Evolutionary conservation across 2,888 invertebrate genomes (phyloP), one percentile per base, ranked within the genome.

Genomic region (Drosophila colorata): DNA sequence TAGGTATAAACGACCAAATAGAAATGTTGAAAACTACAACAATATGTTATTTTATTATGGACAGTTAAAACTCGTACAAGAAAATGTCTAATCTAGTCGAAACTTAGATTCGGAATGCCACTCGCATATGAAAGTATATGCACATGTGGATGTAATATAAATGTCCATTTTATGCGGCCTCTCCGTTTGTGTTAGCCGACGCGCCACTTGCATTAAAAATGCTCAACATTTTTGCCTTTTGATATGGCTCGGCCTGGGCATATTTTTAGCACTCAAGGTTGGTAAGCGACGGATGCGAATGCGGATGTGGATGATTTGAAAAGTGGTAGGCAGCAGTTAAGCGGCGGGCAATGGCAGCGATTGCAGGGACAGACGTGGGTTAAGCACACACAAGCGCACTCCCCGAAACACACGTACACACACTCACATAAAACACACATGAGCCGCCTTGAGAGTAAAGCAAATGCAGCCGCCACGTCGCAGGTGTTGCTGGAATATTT

Each of bases 231-330:
- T 76, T 80, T 80, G 46, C 59, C 84, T 83, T 81, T 81, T 87
- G 81, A 87, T 84, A 80, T 69, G 64, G 55, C 76, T 67, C 44
- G 51, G 73, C 78, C 66, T 74, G 77, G 56, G 44, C 66, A 69
- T 88, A 84, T 84, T 84, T 84, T 86, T 88, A 84, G 88, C 58
- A 20, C 67, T 69, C 83, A 84, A 88, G 83, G 83, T 78, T 74
- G 63, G 49, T 43, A 44, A 65, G 74, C 77, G 69, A 74, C 80
- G 83, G 88, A 88, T 88, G 80, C 77, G 69, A 77, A 74, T 69
- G 78, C 77, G 83, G 86, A 84, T 84, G 84, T 87, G 67, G 83
- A 75, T 86, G 87, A 88, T 84, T 84, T 86, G 70, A 80, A 83
- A 82, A 86, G 87, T 87, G 81, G 81, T 66, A 78, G 87, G 81